Evolutionary conservation across 23 tunicate species (phyloP), one percentile per base, ranked within the genome.

Genomic region (Oikopleura albicans): DNA sequence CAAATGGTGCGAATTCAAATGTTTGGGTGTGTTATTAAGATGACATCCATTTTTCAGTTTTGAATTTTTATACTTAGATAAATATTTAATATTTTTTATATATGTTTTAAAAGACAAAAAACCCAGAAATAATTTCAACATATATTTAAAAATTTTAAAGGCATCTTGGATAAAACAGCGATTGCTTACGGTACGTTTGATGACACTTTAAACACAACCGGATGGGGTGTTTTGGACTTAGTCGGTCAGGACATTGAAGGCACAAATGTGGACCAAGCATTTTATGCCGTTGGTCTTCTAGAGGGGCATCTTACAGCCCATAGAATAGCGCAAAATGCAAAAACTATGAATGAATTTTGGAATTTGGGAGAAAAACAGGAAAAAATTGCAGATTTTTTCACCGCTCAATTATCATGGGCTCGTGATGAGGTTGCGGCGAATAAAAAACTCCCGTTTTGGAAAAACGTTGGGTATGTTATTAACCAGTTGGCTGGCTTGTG

Each of bases 211-310:
- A 39, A 79, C 36, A 33, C 41, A 83, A 83, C 85, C 0, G 87
- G 87, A 34, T 86, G 87, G 87, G 86, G 87, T 39, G 63, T 86
- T 34, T 49, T 86, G 27, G 84, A 86, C 40, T 27, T 86, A 0
- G 41, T 39, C 38, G 87, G 84, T 83, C 41, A 38, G 1, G 31
- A 84, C 0, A 38, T 33, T 16, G 41, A 41, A 34, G 38, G 8
- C 28, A n/a, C n/a, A n/a, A n/a, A n/a, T n/a, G n/a, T n/a, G n/a
- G n/a, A n/a, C n/a, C n/a, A n/a, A n/a, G n/a, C n/a, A n/a, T n/a
- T n/a, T 83, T 86, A 37, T 40, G 87, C 87, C 40, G 85, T 84
- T 1, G 87, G 87, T 39, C 76, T 86, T 83, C 37, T 86, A 49
- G 87, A 86, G 79, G 87, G 87, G 0, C 71, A 83, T 0, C 76